These are phyloP conservation scores for Megalops cyprinoides DNA, from an alignment of 2,797 vertebrate genomes.

Conservation along the genomic window DNA sequence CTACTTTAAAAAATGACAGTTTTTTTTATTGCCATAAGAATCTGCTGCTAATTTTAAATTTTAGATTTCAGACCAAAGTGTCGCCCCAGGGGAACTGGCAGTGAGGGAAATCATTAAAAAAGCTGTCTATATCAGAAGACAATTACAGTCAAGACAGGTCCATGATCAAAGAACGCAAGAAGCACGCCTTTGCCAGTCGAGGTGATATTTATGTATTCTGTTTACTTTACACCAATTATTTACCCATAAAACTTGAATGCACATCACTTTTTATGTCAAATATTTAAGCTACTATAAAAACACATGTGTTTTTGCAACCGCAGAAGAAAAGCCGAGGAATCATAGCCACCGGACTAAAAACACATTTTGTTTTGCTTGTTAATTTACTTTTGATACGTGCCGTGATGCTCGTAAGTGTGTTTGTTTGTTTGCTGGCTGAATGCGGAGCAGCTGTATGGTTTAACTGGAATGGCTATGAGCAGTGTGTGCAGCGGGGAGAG, in stretches of 20 bases:
- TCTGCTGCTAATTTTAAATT: constrained; percentile 66
- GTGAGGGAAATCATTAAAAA: constrained; percentile 69
- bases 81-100: constrained; percentile 59
- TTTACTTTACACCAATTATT: constrained; percentile 67
- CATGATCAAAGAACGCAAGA: constrained; percentile 64
- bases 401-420: constrained; percentile 50
- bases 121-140: constrained; percentile 56
- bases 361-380: constrained; percentile 64
- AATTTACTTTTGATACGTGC: constrained; percentile 52
- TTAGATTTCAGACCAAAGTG: constrained; percentile 60
- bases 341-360: constrained; percentile 66
- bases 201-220: constrained; percentile 56
- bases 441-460: constrained; percentile 44
- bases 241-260: constrained; percentile 65
- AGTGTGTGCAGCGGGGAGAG: constrained; percentile 43
- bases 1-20: background rate
- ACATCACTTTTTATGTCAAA: constrained; percentile 72
- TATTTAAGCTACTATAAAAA: constrained; percentile 60
- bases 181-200: constrained; percentile 37
- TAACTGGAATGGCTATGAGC: constrained; percentile 60
- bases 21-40: constrained; percentile 47
- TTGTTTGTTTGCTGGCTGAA: constrained; percentile 50
- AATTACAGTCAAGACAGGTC: constrained; percentile 65
- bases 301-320: constrained; percentile 69
- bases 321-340: constrained; percentile 71